Evolutionary conservation across 2,797 vertebrate genomes (phyloP), one percentile per base, ranked within the genome.

Genomic region (Manis pentadactyla): DNA sequence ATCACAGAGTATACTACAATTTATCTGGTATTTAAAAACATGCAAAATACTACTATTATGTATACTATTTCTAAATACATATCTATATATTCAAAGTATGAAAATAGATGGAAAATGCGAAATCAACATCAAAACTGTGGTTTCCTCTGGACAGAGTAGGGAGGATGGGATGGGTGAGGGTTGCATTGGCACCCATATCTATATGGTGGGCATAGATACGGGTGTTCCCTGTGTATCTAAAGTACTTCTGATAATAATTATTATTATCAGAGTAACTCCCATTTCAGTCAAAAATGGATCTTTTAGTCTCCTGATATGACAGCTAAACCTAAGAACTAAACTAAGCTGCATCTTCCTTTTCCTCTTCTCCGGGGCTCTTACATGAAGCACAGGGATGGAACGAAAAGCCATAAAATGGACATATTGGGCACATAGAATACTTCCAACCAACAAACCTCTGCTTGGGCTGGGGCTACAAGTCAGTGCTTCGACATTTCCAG

Each of bases 401-500:
- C 14, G 83, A 88, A 73, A 87, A 51, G 39, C 39, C 21, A 13
- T 64, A 1, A 11, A 88, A 78, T 21, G 7, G 68, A 37, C 0
- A 0, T 51, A 64, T 37, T 42, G 27, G 37, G n/a, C 8, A 42
- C 1, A 21, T 0, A 0, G 68, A 4, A 2, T 39, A 25, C 29
- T 7, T 71, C 6, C 19, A 18, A 42, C 63, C 55, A 42, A 15
- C 37, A 34, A 78, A 37, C 19, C 1, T 81, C 96, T 90, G 7
- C 3, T 17, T 29, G 46, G 96, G 86, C 84, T 79, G 39, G 69
- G 87, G 86, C 63, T 73, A 7, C 55, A 34, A 57, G 73, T 93
- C 49, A 73, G 4, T 34, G 71, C 69, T 95, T 11, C 81, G 55
- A 92, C 77, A 86, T 88, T 97, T 98, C 78, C 90, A 83, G 81